Evolutionary conservation across 1,140 invertebrate genomes (phyloP).

Genomic region (Acyrthosiphon pisum): DNA sequence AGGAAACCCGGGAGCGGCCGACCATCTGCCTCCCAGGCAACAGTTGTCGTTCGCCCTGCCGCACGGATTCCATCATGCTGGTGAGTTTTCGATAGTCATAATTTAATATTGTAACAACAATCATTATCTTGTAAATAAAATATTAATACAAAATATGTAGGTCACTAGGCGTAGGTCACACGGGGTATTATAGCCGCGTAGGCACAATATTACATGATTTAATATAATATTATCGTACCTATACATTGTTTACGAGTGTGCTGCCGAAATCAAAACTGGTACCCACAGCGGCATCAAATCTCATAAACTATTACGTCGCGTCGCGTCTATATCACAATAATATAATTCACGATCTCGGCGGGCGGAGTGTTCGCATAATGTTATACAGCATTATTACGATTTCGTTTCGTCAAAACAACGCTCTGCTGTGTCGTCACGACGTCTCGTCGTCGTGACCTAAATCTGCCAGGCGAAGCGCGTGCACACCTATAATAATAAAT

Average conservation of each 20-base stretch:
- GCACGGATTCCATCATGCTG: constrained; percentile 48
- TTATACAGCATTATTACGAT: not conserved
- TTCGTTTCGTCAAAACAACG: constrained; percentile 3
- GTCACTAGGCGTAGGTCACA: not conserved
- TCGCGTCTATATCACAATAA: not conserved
- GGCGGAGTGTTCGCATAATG: not conserved
- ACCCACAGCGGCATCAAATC: not conserved
- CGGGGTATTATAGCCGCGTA: too few species aligned
- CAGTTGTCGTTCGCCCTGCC: constrained; percentile 53
- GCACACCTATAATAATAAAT: not conserved
- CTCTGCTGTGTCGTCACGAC: not conserved
- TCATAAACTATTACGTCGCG: not conserved
- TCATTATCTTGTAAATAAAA: not conserved
- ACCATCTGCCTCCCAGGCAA: constrained; percentile 50
- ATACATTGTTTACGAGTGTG: not conserved
- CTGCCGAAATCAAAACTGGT: not conserved
- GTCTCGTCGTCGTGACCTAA: constrained; percentile 19
- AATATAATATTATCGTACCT: constrained; percentile 1
- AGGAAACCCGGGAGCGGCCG: not conserved
- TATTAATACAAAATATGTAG: not conserved
- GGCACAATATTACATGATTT: not conserved
- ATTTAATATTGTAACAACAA: not conserved
- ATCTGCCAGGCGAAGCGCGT: not conserved
- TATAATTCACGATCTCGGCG: not conserved
- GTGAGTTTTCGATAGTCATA: not conserved